Conservation (phyloP, 2,888 invertebrate species). For the Neuroscelio doddi region DNA sequence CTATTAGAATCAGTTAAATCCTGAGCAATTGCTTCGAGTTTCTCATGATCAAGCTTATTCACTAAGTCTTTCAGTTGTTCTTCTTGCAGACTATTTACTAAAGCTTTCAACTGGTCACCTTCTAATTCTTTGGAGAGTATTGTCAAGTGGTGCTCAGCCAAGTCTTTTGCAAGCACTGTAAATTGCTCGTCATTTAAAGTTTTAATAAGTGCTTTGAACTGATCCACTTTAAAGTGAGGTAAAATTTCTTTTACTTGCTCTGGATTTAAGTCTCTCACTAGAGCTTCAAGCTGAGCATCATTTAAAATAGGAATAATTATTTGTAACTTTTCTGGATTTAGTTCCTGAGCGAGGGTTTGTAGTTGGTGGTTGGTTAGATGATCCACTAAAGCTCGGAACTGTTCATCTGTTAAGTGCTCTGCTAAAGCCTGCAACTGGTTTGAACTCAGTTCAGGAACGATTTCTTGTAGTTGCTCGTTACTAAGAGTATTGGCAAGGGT, state of each 20-base stretch:
- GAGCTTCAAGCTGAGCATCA: constrained; percentile 20
- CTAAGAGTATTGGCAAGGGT: constrained; percentile 21
- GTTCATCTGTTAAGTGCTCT: constrained; percentile 27
- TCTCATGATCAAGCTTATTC: constrained; percentile 15
- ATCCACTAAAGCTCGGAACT: constrained; percentile 17
- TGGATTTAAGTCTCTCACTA: constrained; percentile 19
- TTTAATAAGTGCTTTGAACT: constrained; percentile 21
- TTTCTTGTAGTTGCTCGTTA: constrained; percentile 28
- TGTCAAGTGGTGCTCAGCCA: constrained; percentile 19
- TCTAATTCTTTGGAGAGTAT: constrained; percentile 23
- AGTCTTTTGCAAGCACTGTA: constrained; percentile 23
- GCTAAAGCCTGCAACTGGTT: constrained; percentile 25
- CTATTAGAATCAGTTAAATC: constrained; percentile 16
- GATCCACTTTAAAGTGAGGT: constrained; percentile 24
- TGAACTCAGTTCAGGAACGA: constrained; percentile 27
- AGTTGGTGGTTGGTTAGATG: constrained; percentile 19
- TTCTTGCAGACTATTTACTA: constrained; percentile 19
- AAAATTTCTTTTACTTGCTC: constrained; percentile 27
- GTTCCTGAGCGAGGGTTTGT: constrained; percentile 17
- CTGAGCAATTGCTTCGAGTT: constrained; percentile 17
- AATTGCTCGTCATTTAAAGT: constrained; percentile 21
- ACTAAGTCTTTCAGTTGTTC: constrained; percentile 20
- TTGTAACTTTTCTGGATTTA: constrained; percentile 18
- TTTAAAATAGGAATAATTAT: constrained; percentile 22
- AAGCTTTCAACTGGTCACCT: constrained; percentile 21